phyloP scores from a whole-genome alignment of 2,113 vertebrate species.

The Anser cygnoides region DNA sequence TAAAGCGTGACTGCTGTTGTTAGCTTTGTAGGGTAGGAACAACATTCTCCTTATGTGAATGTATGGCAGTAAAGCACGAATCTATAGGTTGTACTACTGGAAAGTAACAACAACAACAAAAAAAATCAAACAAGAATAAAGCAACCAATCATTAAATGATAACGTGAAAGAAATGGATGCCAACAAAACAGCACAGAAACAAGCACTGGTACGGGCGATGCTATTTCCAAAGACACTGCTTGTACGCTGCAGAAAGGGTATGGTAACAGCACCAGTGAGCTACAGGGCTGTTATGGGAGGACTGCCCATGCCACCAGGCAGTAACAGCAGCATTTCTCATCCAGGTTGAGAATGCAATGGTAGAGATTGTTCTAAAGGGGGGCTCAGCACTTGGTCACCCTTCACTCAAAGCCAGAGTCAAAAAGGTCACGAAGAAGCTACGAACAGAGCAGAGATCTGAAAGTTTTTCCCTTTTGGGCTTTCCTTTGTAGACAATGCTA shows the following conservation, averaged over 20 bases:
- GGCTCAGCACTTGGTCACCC: not conserved
- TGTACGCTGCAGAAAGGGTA: not conserved
- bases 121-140: not conserved
- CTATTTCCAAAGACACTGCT: not conserved
- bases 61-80: not conserved
- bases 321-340: not conserved
- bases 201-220: not conserved
- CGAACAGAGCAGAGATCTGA: not conserved
- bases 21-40: not conserved
- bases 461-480: not conserved
- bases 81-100: not conserved
- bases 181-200: not conserved
- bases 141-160: not conserved
- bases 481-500: not conserved
- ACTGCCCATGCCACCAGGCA: not conserved
- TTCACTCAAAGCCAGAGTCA: not conserved
- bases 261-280: not conserved
- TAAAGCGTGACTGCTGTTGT: not conserved
- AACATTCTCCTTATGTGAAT: not conserved
- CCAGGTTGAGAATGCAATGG: rapidly evolving
- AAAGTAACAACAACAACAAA: not conserved
- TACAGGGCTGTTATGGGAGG: rapidly evolving
- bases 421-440: not conserved
- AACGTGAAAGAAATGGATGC: not conserved
- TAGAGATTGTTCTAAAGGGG: not conserved